These are phyloP conservation scores for Drosophila tristis DNA, from an alignment of 1,140 invertebrate genomes.

Conservation along the genomic window DNA sequence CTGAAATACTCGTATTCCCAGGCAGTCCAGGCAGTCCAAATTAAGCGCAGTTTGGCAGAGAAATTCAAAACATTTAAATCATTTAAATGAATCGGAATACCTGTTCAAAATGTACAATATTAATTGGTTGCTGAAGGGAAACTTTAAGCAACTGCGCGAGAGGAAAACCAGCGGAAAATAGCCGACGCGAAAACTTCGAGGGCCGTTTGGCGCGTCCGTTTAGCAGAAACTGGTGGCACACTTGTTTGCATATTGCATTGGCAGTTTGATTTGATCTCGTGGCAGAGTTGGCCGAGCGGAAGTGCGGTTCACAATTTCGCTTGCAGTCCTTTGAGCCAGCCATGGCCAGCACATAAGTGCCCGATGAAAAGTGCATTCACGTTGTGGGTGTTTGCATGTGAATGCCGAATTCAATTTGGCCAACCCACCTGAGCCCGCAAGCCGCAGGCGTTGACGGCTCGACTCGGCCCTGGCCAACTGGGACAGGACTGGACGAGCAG, in stretches of 20 bases:
- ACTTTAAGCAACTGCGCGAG: slow-evolving; percentile 4
- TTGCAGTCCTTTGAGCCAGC: slow-evolving; percentile 3
- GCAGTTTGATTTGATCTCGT: slow-evolving; percentile 31
- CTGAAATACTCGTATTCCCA: neutral
- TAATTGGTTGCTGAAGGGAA: neutral
- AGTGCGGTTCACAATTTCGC: slow-evolving; percentile 22
- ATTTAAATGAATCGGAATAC: too few relatives aligned
- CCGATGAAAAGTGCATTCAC: slow-evolving; percentile 35
- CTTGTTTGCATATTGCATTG: slow-evolving; percentile 13
- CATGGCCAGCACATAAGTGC: slow-evolving; percentile 17
- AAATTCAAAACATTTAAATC: neutral
- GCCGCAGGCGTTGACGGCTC: slow-evolving; percentile 6
- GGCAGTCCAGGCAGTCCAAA: neutral
- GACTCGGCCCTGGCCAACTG: too few relatives aligned
- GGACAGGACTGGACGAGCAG: too few relatives aligned
- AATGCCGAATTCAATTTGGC: slow-evolving; percentile 54
- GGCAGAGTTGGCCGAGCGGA: slow-evolving; percentile 8
- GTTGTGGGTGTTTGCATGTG: slow-evolving; percentile 23
- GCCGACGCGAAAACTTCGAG: neutral
- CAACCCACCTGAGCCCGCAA: slow-evolving; percentile 27
- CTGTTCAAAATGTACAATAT: neutral
- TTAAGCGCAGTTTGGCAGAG: neutral
- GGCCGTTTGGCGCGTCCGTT: neutral
- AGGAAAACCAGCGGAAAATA: neutral
- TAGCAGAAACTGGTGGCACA: slow-evolving; percentile 1